Base-by-base conservation (phyloP, 2,888 invertebrate species). In the Meiosimyza platycephala region DNA sequence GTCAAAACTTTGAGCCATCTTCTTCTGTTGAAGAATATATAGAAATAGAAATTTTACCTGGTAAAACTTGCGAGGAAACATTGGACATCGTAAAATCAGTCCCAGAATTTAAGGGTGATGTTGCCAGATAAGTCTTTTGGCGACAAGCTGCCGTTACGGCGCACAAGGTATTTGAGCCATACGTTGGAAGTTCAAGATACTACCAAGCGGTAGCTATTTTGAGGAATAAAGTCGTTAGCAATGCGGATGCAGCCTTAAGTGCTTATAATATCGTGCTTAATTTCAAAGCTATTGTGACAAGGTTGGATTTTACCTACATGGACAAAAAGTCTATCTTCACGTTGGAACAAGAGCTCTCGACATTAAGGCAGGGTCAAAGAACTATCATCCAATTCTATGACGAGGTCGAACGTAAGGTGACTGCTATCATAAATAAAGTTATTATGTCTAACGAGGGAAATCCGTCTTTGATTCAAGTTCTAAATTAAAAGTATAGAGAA, bases 61-160 rank as follows among this genome's bases (percentile, higher is more conserved):
- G 1, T 11, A 18, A 18, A 2, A 54, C 16, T 18, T 74, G 72
- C 33, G 73, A 70, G 6, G 70, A 69, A 52, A 63, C 63, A 5
- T 18, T 73, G 50, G 75, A 73, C 18, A 18, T 70, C 4, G 13
- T 74, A 4, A 73, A 76, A 59, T 72, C 60, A 12, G 18, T 74
- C 6, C 74, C 74, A 6, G 71, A 64, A 22, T 72, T 71, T 22
- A 57, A 33, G n/a, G 71, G 71, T 1, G 60, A 71, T 7, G 72
- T 72, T 4, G 70, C 57, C 12, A 64, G 59, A 13, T 76, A 76
- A 40, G 70, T 76, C 9, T 63, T 73, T 9, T 74, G 72, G 72
- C 57, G 68, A 11, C 75, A 75, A 54, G 72, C 76, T 28, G 74
- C 67, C 15, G 55, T n/a, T n/a, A 48, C 28, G 11, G 48, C 18